phyloP scores from a whole-genome alignment of 2,888 invertebrate genomes.

The Drosophila nr. perissopoda region DNA sequence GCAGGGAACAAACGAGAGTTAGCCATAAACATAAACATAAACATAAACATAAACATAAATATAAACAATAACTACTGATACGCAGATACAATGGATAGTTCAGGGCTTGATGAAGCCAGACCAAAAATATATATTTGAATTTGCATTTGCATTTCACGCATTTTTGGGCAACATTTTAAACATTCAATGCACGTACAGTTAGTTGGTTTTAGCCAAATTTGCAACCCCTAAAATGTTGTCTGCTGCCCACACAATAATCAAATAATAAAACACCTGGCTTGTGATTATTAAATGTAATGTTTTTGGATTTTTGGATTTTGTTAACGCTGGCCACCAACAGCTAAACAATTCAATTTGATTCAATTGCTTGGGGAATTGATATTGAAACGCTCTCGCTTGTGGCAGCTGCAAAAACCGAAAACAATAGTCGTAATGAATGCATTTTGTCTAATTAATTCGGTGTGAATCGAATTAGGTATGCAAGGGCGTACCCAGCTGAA shows the following conservation, averaged over 20 bases:
- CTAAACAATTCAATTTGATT: conserved; percentile 15
- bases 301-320: neutral
- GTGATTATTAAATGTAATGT: conserved; percentile 14
- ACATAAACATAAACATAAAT: conserved; percentile 21
- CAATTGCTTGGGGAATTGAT: neutral
- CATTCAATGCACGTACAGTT: conserved; percentile 41
- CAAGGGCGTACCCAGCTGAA: neutral
- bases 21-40: conserved; percentile 12
- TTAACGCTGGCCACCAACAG: neutral
- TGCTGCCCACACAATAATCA: conserved; percentile 19
- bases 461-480: conserved; percentile 8
- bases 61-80: conserved; percentile 40
- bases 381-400: neutral
- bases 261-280: conserved; percentile 17
- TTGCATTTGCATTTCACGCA: conserved; percentile 33
- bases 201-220: neutral
- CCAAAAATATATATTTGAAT: conserved; percentile 23
- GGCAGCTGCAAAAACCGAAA: neutral
- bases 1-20: no score
- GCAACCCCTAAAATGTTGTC: neutral
- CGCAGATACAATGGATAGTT: conserved; percentile 39
- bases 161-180: conserved; percentile 21
- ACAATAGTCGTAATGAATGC: conserved; percentile 40
- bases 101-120: conserved; percentile 1
- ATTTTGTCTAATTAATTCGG: conserved; percentile 43